A percentile compares a stretch with the other conserved stretches of the same genome.
phyloP scores from a whole-genome alignment of 2,797 vertebrate genomes.

The Euthynnus affinis region DNA sequence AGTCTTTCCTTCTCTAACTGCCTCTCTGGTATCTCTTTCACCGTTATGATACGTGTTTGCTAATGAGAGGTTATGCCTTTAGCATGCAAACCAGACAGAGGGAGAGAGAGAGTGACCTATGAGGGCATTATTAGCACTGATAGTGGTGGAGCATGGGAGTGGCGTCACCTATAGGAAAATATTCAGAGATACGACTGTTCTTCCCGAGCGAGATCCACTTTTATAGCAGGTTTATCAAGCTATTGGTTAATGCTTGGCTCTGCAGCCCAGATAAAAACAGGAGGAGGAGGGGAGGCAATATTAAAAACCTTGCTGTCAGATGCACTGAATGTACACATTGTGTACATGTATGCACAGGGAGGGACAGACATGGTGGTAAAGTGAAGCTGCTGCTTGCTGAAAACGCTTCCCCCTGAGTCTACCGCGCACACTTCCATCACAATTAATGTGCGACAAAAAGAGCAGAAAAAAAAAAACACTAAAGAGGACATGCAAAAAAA shows the following conservation, averaged over 20 bases:
- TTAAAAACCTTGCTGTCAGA: constrained; percentile 55
- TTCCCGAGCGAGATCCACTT: constrained; percentile 66
- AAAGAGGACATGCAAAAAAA: neutral
- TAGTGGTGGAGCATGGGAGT: constrained; percentile 51
- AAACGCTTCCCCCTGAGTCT: neutral
- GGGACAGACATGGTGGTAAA: neutral
- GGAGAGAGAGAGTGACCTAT: constrained; percentile 36
- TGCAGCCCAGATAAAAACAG: constrained; percentile 75
- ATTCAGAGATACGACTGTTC: constrained; percentile 64
- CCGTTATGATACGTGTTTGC: constrained; percentile 43
- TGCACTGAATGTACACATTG: constrained; percentile 4
- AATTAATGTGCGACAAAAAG: neutral
- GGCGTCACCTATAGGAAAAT: constrained; percentile 67
- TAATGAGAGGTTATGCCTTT: constrained; percentile 37
- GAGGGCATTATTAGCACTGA: constrained; percentile 76
- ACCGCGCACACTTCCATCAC: neutral
- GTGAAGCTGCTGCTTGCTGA: neutral
- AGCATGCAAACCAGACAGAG: constrained; percentile 60
- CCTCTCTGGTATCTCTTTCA: constrained; percentile 37
- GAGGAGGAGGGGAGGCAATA: constrained; percentile 38
- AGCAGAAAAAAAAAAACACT: neutral
- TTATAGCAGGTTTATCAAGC: constrained; percentile 82
- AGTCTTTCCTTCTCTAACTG: constrained; percentile 27
- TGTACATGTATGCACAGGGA: constrained; percentile 3
- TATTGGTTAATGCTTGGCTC: constrained; percentile 80